Conservation (phyloP, 1,140 invertebrate species). For the Brachionus paranguensis region DNA sequence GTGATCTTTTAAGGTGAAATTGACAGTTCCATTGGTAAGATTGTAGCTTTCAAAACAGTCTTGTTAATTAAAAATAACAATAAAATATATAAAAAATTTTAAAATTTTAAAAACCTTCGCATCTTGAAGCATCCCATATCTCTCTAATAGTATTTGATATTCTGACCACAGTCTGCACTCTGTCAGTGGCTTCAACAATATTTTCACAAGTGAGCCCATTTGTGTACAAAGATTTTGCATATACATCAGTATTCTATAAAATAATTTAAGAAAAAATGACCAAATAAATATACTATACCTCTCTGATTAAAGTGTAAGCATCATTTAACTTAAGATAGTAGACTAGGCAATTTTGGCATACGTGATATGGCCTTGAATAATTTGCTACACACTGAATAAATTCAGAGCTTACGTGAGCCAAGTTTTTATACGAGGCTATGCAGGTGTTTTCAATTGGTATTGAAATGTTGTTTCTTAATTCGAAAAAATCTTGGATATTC, state of each 20-base stretch:
- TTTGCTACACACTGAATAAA: constrained; percentile 35
- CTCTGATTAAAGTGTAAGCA: constrained; percentile 11
- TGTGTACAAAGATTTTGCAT: constrained; percentile 22
- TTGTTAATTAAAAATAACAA: neutral
- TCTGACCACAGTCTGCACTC: constrained; percentile 25
- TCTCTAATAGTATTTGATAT: constrained; percentile 31
- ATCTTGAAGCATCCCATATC: constrained; percentile 9
- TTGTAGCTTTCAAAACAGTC: constrained; percentile 22
- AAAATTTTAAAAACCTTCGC: neutral
- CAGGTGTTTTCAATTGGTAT: constrained; percentile 32
- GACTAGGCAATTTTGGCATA: constrained; percentile 19
- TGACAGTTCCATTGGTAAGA: constrained; percentile 28
- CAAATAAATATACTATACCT: neutral
- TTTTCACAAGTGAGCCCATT: constrained; percentile 14
- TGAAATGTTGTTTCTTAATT: constrained; percentile 22
- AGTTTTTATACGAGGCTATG: constrained; percentile 1
- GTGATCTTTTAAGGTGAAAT: neutral
- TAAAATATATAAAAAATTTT: neutral
- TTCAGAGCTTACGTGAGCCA: constrained; percentile 7
- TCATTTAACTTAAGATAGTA: constrained; percentile 20
- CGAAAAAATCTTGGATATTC: neutral
- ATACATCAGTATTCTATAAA: neutral
- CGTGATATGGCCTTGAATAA: constrained; percentile 26
- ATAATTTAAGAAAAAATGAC: neutral
- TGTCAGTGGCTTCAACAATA: constrained; percentile 21